Evolutionary conservation across 64 coral and sea anemone genomes (phyloP), one percentile per base, ranked within the genome.

Genomic region (Pocillopora damicornis): DNA sequence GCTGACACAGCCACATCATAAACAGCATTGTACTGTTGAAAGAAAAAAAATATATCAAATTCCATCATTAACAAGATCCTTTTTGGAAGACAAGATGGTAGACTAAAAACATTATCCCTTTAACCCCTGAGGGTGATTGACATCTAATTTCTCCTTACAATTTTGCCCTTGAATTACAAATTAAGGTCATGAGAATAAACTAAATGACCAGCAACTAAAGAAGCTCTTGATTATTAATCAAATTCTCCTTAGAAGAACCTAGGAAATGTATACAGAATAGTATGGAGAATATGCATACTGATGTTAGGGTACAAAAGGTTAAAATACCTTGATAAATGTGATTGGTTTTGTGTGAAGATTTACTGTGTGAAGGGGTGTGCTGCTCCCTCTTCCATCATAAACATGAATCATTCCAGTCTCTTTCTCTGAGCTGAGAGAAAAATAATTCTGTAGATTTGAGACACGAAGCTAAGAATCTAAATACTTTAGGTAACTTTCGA

Each of bases 351-450:
- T 88, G 57, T 99, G 97, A 75, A 92, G 34, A 67, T 87, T 88
- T 14, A 99, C 26, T 13, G 83, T 95, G 61, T 99, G 90, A 18
- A 99, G 79, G 5, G 97, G 97, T 35, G 79, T 68, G 58, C 77
- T 95, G 34, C 76, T 92, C 25, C 97, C 97, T 25, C 97, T 75
- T 16, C 97, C 97, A 90, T 99, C 97, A 86, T 92, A 99, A 26
- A 99, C 89, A 79, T 95, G 84, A 20, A 99, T 99, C 60, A 87
- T 88, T 35, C 97, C 97, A 35, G 88, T 89, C 45, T 99, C 90
- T 76, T 95, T 94, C 45, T 99, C 97, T 83, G 97, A 90, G 88
- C 97, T 99, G 3, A 61, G 78, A 86, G 42, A 16, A 87, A 81
- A 86, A 36, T 34, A 18, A 89, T 60, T 15, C n/a, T 9, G 61